Base-by-base conservation (phyloP, 2,888 invertebrate genomes). In the Synergus japonicus region DNA sequence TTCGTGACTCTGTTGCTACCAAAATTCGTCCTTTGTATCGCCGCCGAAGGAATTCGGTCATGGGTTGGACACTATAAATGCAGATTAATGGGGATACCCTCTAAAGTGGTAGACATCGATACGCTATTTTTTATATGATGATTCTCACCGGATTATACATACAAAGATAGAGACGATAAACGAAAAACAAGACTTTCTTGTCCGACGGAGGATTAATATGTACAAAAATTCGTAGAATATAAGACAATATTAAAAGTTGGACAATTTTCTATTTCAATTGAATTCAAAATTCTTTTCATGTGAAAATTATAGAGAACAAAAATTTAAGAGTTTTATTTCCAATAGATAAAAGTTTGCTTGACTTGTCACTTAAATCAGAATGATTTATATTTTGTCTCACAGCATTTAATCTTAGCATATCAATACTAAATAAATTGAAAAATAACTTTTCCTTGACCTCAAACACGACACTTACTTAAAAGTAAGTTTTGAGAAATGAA, bases 11-110 rank as follows among this genome's bases (percentile, higher is more conserved):
- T 43, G 9, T n/a, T 66, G 41, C 43, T 66, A 73, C 54, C 73
- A 54, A 54, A 73, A 73, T 63, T 46, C 10, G 37, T 67, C 44
- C 63, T 76, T 76, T 76, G 76, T 76, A 18, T 60, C 76, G 18
- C 76, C 76, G 63, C 18, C 76, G 13, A 22, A 46, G 44, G 54
- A 76, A 63, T 64, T 46, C 18, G 76, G 10, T 63, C 76, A 64
- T 63, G 44, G 63, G 43, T 63, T 37, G 76, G 37, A 49, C 49
- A 73, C 82, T 81, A 79, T 78, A 77, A 82, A 81, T 78, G 79
- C 60, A 76, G 69, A 79, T 82, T 81, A 78, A 81, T 82, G 67
- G 79, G 29, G 49, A 37, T 18, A 44, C 77, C 76, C 65, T 63
- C 15, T 43, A 22, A 66, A 4, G 37, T 22, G 12, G 12, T 60